phyloP scores from a whole-genome alignment of 2,113 vertebrate species.

The Coturnix japonica region DNA sequence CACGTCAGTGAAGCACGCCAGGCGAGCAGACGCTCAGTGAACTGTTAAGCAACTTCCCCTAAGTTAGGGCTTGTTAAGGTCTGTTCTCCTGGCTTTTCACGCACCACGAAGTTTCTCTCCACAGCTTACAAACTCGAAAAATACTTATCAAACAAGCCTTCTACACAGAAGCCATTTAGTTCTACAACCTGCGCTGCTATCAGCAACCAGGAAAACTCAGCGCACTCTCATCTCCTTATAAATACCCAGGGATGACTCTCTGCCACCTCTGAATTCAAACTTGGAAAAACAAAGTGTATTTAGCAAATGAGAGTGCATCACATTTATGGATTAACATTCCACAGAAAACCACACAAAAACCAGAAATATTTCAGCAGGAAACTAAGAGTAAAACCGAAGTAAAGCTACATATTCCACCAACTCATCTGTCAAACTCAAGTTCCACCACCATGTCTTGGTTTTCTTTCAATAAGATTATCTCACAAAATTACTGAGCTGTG shows the following conservation, averaged over 20 bases:
- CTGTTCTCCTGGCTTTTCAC: background rate
- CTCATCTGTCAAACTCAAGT: background rate
- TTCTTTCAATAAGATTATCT: background rate
- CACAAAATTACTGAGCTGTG: background rate
- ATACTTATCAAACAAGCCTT: background rate
- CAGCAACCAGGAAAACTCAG: background rate
- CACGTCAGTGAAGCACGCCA: background rate
- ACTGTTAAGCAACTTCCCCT: background rate
- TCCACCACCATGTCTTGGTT: background rate
- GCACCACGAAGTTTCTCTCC: background rate
- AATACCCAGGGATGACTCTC: background rate
- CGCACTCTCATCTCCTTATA: background rate
- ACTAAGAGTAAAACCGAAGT: background rate
- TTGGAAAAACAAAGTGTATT: background rate
- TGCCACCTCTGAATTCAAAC: background rate
- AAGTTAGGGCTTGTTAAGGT: background rate
- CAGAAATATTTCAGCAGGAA: background rate
- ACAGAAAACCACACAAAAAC: background rate
- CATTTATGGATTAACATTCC: background rate
- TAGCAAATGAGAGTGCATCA: background rate
- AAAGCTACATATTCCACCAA: background rate
- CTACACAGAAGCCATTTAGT: background rate
- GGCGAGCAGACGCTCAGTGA: background rate
- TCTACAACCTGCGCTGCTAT: background rate
- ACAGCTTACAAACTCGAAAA: background rate